Evolutionary conservation across 2,888 invertebrate species (phyloP).

Genomic region (Diarsia rubi): DNA sequence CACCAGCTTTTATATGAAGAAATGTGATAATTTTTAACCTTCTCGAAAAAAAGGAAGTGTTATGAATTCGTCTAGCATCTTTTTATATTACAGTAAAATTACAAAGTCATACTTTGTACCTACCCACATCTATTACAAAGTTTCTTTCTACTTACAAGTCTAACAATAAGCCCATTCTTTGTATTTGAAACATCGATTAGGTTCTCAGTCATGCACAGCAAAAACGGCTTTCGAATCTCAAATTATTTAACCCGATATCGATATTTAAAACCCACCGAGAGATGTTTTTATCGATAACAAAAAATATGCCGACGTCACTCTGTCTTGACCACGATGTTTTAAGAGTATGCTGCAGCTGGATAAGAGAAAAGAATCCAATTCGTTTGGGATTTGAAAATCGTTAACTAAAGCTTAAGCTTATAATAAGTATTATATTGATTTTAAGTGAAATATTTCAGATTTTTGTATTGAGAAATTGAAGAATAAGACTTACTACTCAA

Average conservation of each 20-base stretch:
- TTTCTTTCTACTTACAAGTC: conserved; percentile 19
- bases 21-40: not conserved
- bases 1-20: not conserved
- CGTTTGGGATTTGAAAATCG: not conserved
- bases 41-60: not conserved
- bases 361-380: conserved; percentile 22
- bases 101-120: conserved; percentile 23
- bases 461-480: not conserved
- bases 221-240: conserved; percentile 78
- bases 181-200: conserved; percentile 68
- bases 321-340: conserved; percentile 70
- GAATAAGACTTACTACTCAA: not conserved
- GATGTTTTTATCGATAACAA: conserved; percentile 80
- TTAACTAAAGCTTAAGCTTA: too few species aligned
- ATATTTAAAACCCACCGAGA: conserved; percentile 81
- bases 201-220: conserved; percentile 70
- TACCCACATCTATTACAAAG: conserved; percentile 13
- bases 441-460: not conserved
- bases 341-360: conserved; percentile 60
- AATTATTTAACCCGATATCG: conserved; percentile 85
- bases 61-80: not conserved
- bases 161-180: conserved; percentile 61
- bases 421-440: too few species aligned
- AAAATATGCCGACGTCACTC: conserved; percentile 84
- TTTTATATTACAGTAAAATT: conserved; percentile 3